These are phyloP conservation scores for Acleris holmiana DNA, from an alignment of 2,888 invertebrate genomes.

Conservation along the genomic window DNA sequence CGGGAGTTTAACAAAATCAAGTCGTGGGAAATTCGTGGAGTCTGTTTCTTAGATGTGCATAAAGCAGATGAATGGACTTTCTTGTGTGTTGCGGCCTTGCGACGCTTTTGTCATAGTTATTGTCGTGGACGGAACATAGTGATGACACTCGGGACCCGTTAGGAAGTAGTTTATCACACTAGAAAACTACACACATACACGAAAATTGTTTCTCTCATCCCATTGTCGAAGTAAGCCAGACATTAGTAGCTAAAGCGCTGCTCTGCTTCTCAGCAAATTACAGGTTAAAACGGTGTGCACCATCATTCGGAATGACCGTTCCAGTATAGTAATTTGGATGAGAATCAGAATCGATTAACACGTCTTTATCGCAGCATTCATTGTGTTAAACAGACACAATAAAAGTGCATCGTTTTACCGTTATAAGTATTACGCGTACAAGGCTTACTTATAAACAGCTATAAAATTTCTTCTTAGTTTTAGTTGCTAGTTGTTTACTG, in stretches of 20 bases:
- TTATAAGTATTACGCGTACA: too few relatives aligned
- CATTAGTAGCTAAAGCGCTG: not conserved
- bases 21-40: slow-evolving; percentile 61
- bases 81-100: slow-evolving; percentile 33
- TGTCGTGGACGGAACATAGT: not conserved
- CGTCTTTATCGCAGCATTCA: slow-evolving; percentile 5
- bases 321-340: slow-evolving; percentile 16
- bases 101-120: not conserved
- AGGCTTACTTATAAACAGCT: too few relatives aligned
- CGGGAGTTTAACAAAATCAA: slow-evolving; percentile 40
- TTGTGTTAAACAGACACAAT: slow-evolving; percentile 3
- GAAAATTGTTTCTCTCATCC: not conserved
- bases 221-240: slow-evolving; percentile 1
- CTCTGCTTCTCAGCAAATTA: slow-evolving; percentile 10
- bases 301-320: slow-evolving; percentile 24
- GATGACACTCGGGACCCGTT: not conserved
- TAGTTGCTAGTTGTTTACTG: too few relatives aligned
- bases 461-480: too few relatives aligned
- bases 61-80: slow-evolving; percentile 38
- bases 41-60: slow-evolving; percentile 44
- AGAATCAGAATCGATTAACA: slow-evolving; percentile 21
- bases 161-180: not conserved
- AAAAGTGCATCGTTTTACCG: not conserved
- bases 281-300: slow-evolving; percentile 20
- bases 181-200: not conserved